A percentile compares a stretch with the other conserved stretches of the same genome.
Evolutionary conservation across 2,888 invertebrate species (phyloP).

Genomic region (Cremastobaeus sp.): DNA sequence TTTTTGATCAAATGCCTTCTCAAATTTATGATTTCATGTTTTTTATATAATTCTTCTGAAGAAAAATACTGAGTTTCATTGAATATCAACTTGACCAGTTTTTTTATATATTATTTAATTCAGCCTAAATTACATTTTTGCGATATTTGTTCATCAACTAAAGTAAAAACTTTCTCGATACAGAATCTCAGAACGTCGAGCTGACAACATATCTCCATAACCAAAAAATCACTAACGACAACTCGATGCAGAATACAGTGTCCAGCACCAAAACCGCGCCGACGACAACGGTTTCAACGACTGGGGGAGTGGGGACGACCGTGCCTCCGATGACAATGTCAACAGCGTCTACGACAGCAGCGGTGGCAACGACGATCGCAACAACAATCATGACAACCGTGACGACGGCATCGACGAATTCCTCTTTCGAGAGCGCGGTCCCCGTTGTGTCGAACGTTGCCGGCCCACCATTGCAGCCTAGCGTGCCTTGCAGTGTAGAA

Average conservation of each 20-base stretch:
- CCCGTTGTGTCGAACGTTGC: constrained; percentile 61
- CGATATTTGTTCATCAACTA: too few species aligned
- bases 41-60: too few species aligned
- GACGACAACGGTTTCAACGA: constrained; percentile 19
- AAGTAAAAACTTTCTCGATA: constrained; percentile 46
- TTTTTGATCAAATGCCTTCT: too few species aligned
- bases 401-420: constrained; percentile 56
- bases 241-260: constrained; percentile 59
- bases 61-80: too few species aligned
- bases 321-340: constrained; percentile 50
- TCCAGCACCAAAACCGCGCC: constrained; percentile 62
- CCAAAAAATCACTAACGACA: constrained; percentile 67
- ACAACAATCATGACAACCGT: too few species aligned
- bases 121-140: too few species aligned
- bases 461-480: constrained; percentile 31
- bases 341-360: constrained; percentile 25
- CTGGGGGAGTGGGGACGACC: too few species aligned
- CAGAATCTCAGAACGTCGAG: constrained; percentile 77
- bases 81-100: too few species aligned
- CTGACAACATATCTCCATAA: constrained; percentile 68
- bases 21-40: too few species aligned
- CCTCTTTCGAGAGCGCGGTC: constrained; percentile 68
- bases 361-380: neutral
- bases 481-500: constrained; percentile 45
- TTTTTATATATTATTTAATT: too few species aligned